These are phyloP conservation scores for Syndactyla subalaris DNA, from an alignment of 2,797 vertebrate genomes.

Conservation along the genomic window DNA sequence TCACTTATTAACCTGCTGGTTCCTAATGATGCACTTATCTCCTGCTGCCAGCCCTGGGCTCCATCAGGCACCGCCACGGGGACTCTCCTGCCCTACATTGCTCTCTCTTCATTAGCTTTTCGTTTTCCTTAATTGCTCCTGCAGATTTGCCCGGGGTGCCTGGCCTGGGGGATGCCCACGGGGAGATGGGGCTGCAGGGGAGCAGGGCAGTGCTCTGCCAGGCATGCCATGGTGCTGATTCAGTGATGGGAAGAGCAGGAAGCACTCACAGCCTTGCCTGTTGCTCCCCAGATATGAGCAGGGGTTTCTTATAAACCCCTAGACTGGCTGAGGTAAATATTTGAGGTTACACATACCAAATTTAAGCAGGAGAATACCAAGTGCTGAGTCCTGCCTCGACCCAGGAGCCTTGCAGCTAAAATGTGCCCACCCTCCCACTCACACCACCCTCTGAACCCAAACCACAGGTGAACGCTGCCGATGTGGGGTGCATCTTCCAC, in stretches of 20 bases:
- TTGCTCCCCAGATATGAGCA: not conserved
- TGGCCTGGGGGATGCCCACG: not conserved
- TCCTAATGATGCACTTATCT: not conserved
- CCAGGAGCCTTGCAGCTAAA: not conserved
- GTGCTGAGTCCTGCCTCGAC: fast-evolving
- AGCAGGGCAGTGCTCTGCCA: not conserved
- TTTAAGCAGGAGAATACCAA: fast-evolving
- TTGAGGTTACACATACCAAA: fast-evolving
- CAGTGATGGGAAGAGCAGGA: not conserved
- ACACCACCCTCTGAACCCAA: not conserved
- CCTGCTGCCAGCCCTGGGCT: not conserved
- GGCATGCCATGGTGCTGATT: not conserved
- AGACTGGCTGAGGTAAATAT: not conserved
- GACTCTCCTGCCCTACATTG: not conserved
- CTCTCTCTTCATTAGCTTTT: slow-evolving; percentile 11
- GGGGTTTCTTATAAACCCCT: not conserved
- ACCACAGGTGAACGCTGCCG: fast-evolving
- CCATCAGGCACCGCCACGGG: not conserved
- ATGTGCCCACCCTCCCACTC: not conserved
- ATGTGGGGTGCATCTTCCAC: not conserved
- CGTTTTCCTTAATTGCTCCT: not conserved
- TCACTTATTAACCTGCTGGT: not conserved
- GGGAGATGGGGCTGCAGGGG: not conserved
- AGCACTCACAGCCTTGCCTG: not conserved
- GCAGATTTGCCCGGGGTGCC: not conserved